Base-by-base conservation (phyloP, 2,113 vertebrate genomes). In the Clinocottus analis region DNA sequence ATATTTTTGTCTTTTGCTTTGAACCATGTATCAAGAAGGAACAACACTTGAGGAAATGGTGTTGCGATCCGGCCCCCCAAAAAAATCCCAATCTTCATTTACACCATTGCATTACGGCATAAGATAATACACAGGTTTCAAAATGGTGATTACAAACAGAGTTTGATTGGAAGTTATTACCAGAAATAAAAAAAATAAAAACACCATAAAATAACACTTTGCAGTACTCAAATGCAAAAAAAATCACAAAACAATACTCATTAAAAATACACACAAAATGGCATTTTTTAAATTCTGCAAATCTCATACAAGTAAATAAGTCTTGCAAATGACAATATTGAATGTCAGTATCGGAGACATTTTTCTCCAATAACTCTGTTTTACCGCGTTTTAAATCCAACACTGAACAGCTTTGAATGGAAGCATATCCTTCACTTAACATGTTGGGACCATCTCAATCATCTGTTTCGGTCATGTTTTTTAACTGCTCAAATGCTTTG, bases 1-100 rank as follows among this genome's bases (percentile, higher is more conserved):
- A 90, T 64, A 93, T 88, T 91, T 33, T 82, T 78, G 91, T 81
- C 83, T 92, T 83, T 83, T 80, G 86, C 56, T 74, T 41, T 23
- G 41, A 63, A 51, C 31, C 45, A 77, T 47, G 56, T 55, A 60
- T 81, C 72, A 75, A 75, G 60, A 80, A 73, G n/a, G 60, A 56
- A 63, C 6, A 21, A 21, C 39, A 35, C 43, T 33, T n/a, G n/a
- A 41, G 9, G 53, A 5, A 55, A 12, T 19, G 33, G 21, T 23
- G 4, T 21, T 12, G 60, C 35, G 2, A 39, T 62, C 33, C 16
- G 21, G 33, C 33, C 10, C 23, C 33, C 10, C 23, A 62, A 62
- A 33, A 59, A 3, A 25, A 10, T 59, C 16, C 9, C 8, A 60
- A 35, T 60, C 29, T 60, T 29, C 19, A 12, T 61, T 35, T 35